Conservation (phyloP, 2,113 vertebrate genomes). For the Cebidichthys violaceus region DNA sequence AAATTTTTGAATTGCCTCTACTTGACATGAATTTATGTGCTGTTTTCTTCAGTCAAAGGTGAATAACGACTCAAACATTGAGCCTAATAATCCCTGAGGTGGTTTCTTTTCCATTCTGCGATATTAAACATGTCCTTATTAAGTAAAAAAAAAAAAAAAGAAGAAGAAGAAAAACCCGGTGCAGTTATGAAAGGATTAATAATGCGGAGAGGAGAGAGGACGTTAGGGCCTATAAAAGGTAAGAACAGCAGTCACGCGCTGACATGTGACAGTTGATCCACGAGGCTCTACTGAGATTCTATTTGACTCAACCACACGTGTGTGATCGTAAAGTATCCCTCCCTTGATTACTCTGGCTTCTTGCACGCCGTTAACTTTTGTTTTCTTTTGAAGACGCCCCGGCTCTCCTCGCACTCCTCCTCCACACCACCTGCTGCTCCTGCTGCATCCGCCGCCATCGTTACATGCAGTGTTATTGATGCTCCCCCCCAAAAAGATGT, state of each 20-base stretch:
- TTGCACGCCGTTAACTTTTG: conserved; percentile 6
- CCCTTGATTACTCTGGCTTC: conserved; percentile 29
- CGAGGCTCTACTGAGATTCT: conserved; percentile 38
- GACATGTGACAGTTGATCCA: conserved; percentile 31
- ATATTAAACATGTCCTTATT: conserved; percentile 35
- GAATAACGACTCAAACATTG: background rate
- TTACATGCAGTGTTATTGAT: background rate
- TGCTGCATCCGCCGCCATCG: background rate
- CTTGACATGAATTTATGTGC: background rate
- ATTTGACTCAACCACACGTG: conserved; percentile 18
- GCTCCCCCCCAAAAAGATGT: background rate
- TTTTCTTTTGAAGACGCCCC: conserved; percentile 11
- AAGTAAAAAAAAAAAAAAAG: conserved; percentile 37
- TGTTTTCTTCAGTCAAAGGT: background rate
- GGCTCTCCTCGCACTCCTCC: conserved; percentile 24
- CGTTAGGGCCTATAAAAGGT: conserved; percentile 65
- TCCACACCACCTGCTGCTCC: conserved; percentile 28
- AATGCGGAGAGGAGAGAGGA: conserved; percentile 8
- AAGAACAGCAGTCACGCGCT: conserved; percentile 19
- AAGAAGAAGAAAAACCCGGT: no score
- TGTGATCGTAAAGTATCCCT: conserved; percentile 25
- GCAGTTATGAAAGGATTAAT: conserved; percentile 19
- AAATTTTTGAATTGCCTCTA: background rate
- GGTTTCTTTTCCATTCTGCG: conserved; percentile 2
- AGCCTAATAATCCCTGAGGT: background rate